Conservation (phyloP, 2,888 invertebrate species). For the Dastarcus helophoroides region DNA sequence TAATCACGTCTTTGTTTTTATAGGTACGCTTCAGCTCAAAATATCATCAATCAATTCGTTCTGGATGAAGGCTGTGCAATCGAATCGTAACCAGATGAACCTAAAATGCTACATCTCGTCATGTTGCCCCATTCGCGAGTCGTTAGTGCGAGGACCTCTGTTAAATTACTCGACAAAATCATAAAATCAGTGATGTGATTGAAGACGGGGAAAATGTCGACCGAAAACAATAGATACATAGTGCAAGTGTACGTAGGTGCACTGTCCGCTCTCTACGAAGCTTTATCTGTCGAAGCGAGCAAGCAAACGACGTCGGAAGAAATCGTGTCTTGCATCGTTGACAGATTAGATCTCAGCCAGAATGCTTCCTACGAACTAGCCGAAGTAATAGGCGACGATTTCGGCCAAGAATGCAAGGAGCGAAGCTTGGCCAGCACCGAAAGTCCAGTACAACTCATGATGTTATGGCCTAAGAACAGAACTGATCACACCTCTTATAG, state of each 20-base stretch:
- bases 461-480: constrained; percentile 62
- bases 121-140: too few species aligned
- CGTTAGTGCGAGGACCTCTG: too few species aligned
- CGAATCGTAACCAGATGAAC: too few species aligned
- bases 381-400: constrained; percentile 76
- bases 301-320: constrained; percentile 87
- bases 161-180: constrained; percentile 1
- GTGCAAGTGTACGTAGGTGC: constrained; percentile 84
- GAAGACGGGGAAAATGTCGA: constrained; percentile 40
- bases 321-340: constrained; percentile 80
- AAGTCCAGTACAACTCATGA: constrained; percentile 72
- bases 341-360: constrained; percentile 51
- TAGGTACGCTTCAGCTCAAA: too few species aligned
- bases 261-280: constrained; percentile 78
- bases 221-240: constrained; percentile 57
- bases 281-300: constrained; percentile 80
- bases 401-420: constrained; percentile 87
- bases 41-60: too few species aligned
- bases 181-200: constrained; percentile 8
- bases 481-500: constrained; percentile 48
- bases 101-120: too few species aligned
- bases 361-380: constrained; percentile 68
- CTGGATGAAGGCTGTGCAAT: too few species aligned
- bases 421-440: constrained; percentile 71
- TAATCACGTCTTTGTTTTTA: too few species aligned